Base-by-base conservation (phyloP, 2,888 invertebrate species). In the Napeogenes sylphis region DNA sequence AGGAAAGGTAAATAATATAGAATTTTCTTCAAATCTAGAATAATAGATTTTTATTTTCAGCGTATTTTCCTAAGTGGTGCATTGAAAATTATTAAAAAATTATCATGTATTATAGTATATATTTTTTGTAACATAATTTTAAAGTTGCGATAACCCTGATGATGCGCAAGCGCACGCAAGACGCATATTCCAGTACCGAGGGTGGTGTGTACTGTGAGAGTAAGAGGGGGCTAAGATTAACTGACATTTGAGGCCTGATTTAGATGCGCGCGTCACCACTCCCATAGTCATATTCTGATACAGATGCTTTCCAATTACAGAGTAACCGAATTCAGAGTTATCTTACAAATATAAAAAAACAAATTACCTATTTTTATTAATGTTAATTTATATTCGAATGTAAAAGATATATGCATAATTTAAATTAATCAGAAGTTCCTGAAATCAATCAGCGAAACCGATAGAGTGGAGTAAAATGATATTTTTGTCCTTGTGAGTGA, bases 191-290 rank as follows among this genome's bases (percentile, higher is more conserved):
- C 59, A 61, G 66, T 63, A 63, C 63, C 65, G 61, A 62, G 62
- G 47, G 58, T 42, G 35, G 35, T 35, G 35, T 6, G 42, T 12
- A 42, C 42, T 42, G 42, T 10, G 42, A 42, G 56, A 47, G 56
- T 35, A 38, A 57, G 65, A 55, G 62, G 59, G 60, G 66, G 63
- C 72, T 76, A 75, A 73, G 71, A 72, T 72, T 75, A 75, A 68
- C 74, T 77, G 76, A 75, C 76, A 77, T 77, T 77, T 73, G 66
- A 55, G 61, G 45, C 71, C 72, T 73, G 73, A 73, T 75, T 75
- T 75, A 71, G 69, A 64, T 64, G 55, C 46, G 65, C 59, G 56
- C 55, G 61, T 45, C 57, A 51, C 45, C 42, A 13, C 35, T 21
- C 14, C 51, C 42, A 13, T 6, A 42, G 30, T 53, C n/a, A 47